Conservation (phyloP, 2,888 invertebrate genomes). For the Amblyjoppa fuscipennis region DNA sequence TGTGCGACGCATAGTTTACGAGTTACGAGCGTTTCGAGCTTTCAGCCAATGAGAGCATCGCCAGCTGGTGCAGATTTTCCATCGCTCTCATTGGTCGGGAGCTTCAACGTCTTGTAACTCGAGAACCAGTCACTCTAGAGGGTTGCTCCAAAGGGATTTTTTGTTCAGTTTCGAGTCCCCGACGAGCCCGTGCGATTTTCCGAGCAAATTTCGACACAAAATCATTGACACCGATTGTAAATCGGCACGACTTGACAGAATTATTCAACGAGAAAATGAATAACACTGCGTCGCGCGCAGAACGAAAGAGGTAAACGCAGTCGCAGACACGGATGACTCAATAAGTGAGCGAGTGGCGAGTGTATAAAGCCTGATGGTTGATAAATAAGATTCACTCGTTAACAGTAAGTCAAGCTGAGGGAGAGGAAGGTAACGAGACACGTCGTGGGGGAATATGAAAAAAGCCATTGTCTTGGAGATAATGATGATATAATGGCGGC, state of each 20-base stretch:
- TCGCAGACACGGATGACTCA: constrained; percentile 10
- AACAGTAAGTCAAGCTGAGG: constrained; percentile 17
- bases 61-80: background rate
- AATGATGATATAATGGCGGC: constrained; percentile 76
- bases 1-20: background rate
- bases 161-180: background rate
- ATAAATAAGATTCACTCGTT: constrained; percentile 40
- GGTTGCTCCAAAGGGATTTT: background rate
- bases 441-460: constrained; percentile 61
- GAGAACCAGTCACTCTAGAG: background rate
- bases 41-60: background rate
- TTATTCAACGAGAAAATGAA: background rate
- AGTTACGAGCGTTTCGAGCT: background rate
- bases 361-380: background rate
- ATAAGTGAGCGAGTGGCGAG: constrained; percentile 2
- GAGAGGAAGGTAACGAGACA: constrained; percentile 41
- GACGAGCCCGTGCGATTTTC: background rate
- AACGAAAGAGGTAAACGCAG: background rate
- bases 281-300: background rate
- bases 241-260: background rate
- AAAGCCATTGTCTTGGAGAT: constrained; percentile 72
- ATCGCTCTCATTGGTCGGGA: background rate
- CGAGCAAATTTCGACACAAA: background rate
- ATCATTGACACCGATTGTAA: background rate
- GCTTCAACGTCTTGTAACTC: background rate